These are phyloP conservation scores for Notodonta dromedarius DNA, from an alignment of 2,888 invertebrate genomes.

Conservation along the genomic window DNA sequence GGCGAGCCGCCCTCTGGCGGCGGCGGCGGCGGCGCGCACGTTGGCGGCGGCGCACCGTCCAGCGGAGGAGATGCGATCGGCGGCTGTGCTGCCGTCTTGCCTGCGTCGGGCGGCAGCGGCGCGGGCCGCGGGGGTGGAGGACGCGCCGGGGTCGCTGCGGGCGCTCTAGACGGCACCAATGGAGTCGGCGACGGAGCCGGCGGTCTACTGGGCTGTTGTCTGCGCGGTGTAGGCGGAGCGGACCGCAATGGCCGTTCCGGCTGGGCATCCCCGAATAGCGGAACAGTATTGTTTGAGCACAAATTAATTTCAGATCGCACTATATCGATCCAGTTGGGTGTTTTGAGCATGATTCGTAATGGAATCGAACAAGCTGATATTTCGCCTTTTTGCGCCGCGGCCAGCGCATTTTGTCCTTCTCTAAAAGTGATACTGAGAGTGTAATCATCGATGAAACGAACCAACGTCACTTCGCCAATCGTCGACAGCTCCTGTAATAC, in stretches of 20 bases:
- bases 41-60: constrained; percentile 86
- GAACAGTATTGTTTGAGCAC: constrained; percentile 93
- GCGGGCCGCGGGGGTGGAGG: constrained; percentile 86
- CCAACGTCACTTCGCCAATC: constrained; percentile 95
- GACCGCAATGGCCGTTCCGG: constrained; percentile 69
- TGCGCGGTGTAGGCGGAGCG: constrained; percentile 76
- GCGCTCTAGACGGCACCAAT: constrained; percentile 72
- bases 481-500: constrained; percentile 92
- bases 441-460: constrained; percentile 92
- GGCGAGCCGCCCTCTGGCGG: constrained; percentile 64
- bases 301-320: constrained; percentile 93
- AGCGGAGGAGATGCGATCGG: constrained; percentile 77
- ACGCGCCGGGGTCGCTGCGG: constrained; percentile 77
- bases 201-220: constrained; percentile 85
- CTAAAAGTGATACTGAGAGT: constrained; percentile 97
- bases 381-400: constrained; percentile 84
- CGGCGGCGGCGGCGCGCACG: constrained; percentile 85
- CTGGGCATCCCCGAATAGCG: constrained; percentile 85
- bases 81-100: constrained; percentile 63
- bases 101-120: constrained; percentile 80
- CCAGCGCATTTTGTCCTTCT: constrained; percentile 94
- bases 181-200: constrained; percentile 85
- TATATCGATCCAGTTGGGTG: constrained; percentile 93
- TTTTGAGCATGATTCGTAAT: constrained; percentile 90
- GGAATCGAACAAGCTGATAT: constrained; percentile 87